phyloP scores from a whole-genome alignment of 1,140 invertebrate species.

The Achatina immaculata region DNA sequence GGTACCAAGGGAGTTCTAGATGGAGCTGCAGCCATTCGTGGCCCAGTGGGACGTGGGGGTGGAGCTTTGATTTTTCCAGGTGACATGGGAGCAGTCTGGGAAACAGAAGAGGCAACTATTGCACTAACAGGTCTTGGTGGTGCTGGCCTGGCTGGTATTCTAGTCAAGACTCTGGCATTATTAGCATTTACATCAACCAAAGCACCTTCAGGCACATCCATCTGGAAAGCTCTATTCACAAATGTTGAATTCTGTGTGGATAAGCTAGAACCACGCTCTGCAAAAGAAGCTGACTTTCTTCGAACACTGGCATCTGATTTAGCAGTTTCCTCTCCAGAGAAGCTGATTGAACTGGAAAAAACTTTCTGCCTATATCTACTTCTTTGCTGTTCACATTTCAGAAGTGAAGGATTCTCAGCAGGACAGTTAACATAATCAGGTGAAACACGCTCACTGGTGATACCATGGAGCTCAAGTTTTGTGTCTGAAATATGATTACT shows the following conservation, averaged over 20 bases:
- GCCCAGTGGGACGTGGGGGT: slow-evolving; percentile 56
- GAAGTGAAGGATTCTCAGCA: neutral
- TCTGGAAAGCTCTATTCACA: slow-evolving; percentile 37
- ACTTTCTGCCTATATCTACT: neutral
- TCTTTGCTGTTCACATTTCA: neutral
- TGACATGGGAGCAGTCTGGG: neutral
- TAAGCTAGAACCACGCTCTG: neutral
- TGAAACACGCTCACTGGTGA: neutral
- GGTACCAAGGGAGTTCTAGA: slow-evolving; percentile 37
- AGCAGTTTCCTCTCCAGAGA: neutral
- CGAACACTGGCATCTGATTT: neutral
- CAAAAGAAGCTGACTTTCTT: slow-evolving; percentile 21
- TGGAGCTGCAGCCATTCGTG: slow-evolving; percentile 47
- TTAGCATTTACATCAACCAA: slow-evolving; percentile 14
- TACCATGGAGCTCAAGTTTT: neutral
- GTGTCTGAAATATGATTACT: neutral
- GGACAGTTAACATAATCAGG: neutral
- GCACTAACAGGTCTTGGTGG: slow-evolving; percentile 42
- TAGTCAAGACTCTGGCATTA: neutral
- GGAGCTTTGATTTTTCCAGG: slow-evolving; percentile 44
- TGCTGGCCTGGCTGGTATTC: slow-evolving; percentile 46
- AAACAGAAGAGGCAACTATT: neutral
- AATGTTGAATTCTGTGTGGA: slow-evolving; percentile 21
- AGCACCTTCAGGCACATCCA: slow-evolving; percentile 30
- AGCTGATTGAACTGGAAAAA: neutral